A percentile compares a stretch with the other conserved stretches of the same genome.
phyloP scores from a whole-genome alignment of 1,140 invertebrate species.

The Thalassaphorura encarpata region DNA sequence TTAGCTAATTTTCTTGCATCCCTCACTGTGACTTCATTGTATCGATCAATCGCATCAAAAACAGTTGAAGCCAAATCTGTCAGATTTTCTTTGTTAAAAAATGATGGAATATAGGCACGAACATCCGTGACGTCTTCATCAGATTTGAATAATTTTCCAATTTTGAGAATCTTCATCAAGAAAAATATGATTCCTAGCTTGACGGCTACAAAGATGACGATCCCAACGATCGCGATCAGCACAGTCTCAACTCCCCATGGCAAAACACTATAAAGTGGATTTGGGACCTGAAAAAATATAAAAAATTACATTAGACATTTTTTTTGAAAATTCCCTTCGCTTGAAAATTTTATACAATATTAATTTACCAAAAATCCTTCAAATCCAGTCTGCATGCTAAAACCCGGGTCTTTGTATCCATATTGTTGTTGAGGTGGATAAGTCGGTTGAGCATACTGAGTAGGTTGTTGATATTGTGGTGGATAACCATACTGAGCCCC shows the following conservation, averaged over 20 bases:
- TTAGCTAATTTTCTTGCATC: too few species aligned
- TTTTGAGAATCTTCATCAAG: background rate
- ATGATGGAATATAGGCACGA: background rate
- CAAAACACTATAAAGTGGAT: conserved; percentile 25
- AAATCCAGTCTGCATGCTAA: conserved; percentile 17
- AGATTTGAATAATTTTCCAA: background rate
- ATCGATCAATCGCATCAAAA: conserved; percentile 27
- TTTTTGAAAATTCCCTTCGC: background rate
- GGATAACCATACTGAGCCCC: background rate
- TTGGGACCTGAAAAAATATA: conserved; percentile 21
- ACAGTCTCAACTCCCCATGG: conserved; percentile 31
- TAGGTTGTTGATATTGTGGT: background rate
- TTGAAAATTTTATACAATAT: background rate
- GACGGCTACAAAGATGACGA: conserved; percentile 20
- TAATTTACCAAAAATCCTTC: conserved; percentile 30
- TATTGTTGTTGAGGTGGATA: too few species aligned
- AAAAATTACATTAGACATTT: background rate
- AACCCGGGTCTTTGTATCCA: background rate
- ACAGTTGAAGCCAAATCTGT: conserved; percentile 14
- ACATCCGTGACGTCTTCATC: background rate
- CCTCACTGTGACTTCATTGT: conserved; percentile 20
- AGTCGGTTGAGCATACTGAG: background rate
- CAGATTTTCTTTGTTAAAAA: conserved; percentile 11
- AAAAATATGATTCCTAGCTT: background rate
- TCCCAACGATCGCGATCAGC: conserved; percentile 25